A percentile compares a stretch with the other conserved stretches of the same genome.
Evolutionary conservation across 2,888 invertebrate genomes (phyloP).

Genomic region (Cabera pusaria): DNA sequence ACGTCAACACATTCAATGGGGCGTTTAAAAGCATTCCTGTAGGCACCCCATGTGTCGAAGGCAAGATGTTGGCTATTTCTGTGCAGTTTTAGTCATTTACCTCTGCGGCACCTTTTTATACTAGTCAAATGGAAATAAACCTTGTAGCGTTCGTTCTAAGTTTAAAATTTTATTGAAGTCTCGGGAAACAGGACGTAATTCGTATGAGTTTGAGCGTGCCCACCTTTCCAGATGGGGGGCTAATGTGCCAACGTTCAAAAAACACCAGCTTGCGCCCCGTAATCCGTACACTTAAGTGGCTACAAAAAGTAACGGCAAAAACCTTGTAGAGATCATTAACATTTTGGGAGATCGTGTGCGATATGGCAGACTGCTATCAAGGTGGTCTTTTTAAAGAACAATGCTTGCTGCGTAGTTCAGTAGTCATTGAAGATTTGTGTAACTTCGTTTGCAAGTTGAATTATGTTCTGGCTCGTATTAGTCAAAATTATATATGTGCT

Average conservation of each 20-base stretch:
- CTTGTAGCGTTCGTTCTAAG: background rate
- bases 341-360: conserved; percentile 25
- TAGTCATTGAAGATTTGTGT: no score
- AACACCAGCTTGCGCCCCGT: conserved; percentile 13
- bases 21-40: conserved; percentile 65
- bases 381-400: conserved; percentile 14
- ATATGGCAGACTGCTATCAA: conserved; percentile 10
- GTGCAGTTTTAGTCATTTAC: conserved; percentile 32
- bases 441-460: no score
- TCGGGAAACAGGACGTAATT: conserved; percentile 11
- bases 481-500: no score
- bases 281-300: conserved; percentile 16
- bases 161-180: conserved; percentile 3
- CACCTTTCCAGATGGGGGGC: conserved; percentile 43
- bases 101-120: conserved; percentile 9
- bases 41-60: conserved; percentile 46
- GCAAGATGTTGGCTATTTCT: conserved; percentile 45
- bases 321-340: conserved; percentile 18
- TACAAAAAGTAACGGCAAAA: conserved; percentile 20
- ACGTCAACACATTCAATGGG: conserved; percentile 69
- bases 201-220: conserved; percentile 24
- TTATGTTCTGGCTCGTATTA: no score
- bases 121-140: conserved; percentile 2
- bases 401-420: no score
- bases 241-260: conserved; percentile 47